A percentile compares a stretch with the other conserved stretches of the same genome.
Evolutionary conservation across 2,113 vertebrate genomes (phyloP).

Genomic region (Podilymbus podiceps): DNA sequence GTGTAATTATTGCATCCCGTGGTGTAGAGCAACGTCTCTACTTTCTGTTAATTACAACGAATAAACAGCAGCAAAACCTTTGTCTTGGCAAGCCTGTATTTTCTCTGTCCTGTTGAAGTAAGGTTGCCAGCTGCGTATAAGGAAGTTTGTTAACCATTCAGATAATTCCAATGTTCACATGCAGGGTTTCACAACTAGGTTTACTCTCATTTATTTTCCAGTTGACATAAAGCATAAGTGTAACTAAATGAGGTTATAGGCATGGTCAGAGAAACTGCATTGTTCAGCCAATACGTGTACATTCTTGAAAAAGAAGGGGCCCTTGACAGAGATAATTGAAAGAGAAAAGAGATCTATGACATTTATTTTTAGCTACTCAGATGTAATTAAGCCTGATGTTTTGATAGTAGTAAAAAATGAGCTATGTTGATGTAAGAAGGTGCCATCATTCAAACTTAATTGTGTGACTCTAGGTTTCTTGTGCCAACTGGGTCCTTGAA

Average conservation of each 20-base stretch:
- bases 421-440: neutral
- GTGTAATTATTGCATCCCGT: neutral
- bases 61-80: neutral
- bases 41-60: neutral
- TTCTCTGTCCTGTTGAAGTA: neutral
- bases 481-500: neutral
- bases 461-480: neutral
- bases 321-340: neutral
- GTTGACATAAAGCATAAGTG: neutral
- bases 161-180: neutral
- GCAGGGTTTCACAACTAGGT: neutral
- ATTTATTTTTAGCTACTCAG: neutral
- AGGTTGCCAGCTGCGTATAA: neutral
- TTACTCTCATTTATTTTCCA: neutral
- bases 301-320: neutral
- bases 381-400: constrained; percentile 4
- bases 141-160: neutral
- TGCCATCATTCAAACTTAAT: constrained; percentile 17
- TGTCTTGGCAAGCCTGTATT: neutral
- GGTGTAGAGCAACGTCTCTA: neutral
- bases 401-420: constrained; percentile 18
- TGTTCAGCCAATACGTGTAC: neutral
- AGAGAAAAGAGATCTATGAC: neutral
- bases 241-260: neutral
- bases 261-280: neutral